Evolutionary conservation across 2,797 vertebrate species (phyloP), one percentile per base, ranked within the genome.

Genomic region (Eulemur coronatus): DNA sequence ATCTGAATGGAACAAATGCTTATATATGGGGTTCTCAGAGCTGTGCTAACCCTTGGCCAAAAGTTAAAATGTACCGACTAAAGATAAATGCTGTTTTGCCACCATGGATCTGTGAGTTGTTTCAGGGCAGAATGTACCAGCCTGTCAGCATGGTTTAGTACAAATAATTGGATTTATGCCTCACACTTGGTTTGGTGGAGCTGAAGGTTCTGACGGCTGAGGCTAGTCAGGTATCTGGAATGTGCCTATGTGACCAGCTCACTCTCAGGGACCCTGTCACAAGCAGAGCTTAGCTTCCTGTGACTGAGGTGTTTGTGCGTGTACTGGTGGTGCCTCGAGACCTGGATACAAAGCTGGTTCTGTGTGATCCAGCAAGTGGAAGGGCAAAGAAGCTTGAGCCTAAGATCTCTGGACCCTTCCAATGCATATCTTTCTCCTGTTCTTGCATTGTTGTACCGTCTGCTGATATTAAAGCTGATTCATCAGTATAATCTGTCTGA

Each of bases 401-500:
- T 18, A 30, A 87, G 46, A 7, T 57, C 12, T 73, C 9, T 4
- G 35, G 33, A 43, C 4, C 6, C 24, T 15, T 65, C 18, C 8
- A 11, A 12, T 24, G 10, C 5, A 5, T 15, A n/a, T 50, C 26
- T 80, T 90, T 63, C 33, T 48, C 17, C 52, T 50, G 0, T 4
- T 6, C n/a, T 12, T 38, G 17, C 13, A n/a, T 4, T 28, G 12
- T 52, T 46, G 4, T 57, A 1, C 1, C 2, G 1, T 48, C 55
- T 46, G 85, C 38, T 87, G 69, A 33, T 20, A 92, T 69, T 78
- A 96, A 92, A 97, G 24, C 28, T 43, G 18, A 65, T 79, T 75
- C 28, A 55, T 80, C 59, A 57, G 15, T 70, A 4, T 20, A 76
- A 59, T 3, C 22, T 69, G 17, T 78, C 67, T 84, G 55, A n/a